Base-by-base conservation (phyloP, 30 jellyfish, hydroid and myxozoan genomes). In the Aurelia coerulea region DNA sequence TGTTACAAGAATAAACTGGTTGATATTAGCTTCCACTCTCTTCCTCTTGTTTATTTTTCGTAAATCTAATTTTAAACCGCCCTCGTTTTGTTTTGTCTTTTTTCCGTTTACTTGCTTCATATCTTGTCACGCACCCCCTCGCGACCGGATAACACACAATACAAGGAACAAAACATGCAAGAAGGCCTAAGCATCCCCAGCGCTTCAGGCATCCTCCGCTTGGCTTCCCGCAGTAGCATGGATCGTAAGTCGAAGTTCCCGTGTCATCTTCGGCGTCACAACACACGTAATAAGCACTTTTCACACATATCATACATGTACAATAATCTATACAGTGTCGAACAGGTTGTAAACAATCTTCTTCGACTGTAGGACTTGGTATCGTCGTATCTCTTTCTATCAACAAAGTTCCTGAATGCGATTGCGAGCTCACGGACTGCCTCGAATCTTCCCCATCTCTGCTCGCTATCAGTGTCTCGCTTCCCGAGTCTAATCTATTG, bases 231-330 rank as follows among this genome's bases (percentile, higher is more conserved):
- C 92, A 83, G 65, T 49, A 83, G 16, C 92, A 83, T 17, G 92
- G 92, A 54, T 83, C 83, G 69, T 83, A 83, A 18, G 33, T 34
- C 53, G 62, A 53, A 16, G 83, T 72, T 41, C 92, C 92, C 11
- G 92, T 83, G 50, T 83, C 92, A 51, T 83, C 92, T 56, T 83
- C 92, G n/a, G 62, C 86, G 54, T 83, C 92, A 41, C 74, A 60
- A 53, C 85, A 83, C 13, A 83, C 42, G 53, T 83, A 83, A 50
- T 73, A 83, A 2, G 86, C 92, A 62, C 92, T 83, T 71, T 83
- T 83, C 77, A 83, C 92, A 65, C 92, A 83, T 23, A 83, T 32
- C 92, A 83, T 83, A 41, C 93, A 84, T n/a, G 93, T 84, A 52
- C 93, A 84, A 54, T 74, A 84, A 54, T 84, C 93, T 52, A 84